A percentile compares a stretch with the other conserved stretches of the same genome.
These are phyloP conservation scores for Vidua macroura DNA, from an alignment of 2,113 vertebrate genomes.

Conservation along the genomic window DNA sequence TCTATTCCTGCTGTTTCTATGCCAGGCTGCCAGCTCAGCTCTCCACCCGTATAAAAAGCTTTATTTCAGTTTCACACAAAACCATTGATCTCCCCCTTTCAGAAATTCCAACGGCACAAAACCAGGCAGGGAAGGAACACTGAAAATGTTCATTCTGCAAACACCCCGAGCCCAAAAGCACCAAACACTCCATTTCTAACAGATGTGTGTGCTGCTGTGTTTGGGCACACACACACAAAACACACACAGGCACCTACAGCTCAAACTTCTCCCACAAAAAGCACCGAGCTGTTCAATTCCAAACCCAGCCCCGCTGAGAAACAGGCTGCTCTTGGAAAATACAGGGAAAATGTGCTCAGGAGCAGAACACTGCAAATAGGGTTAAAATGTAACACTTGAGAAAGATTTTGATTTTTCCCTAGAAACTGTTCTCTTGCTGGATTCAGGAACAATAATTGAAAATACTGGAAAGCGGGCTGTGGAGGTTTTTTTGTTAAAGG, in stretches of 20 bases:
- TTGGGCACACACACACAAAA: background rate
- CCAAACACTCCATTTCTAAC: background rate
- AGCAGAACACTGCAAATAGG: background rate
- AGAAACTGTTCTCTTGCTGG: background rate
- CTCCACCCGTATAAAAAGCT: background rate
- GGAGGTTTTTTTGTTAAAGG: accelerated
- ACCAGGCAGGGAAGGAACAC: background rate
- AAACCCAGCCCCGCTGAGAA: accelerated
- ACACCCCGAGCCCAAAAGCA: background rate
- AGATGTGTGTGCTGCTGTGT: background rate
- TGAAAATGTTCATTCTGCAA: background rate
- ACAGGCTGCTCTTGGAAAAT: background rate
- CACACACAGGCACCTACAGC: background rate
- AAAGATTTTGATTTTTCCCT: background rate
- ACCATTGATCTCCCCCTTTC: background rate
- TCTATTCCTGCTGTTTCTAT: background rate
- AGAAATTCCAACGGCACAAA: background rate
- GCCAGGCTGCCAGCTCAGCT: background rate
- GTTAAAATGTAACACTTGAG: background rate
- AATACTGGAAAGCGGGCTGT: background rate
- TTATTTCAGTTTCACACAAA: background rate
- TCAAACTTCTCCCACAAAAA: background rate
- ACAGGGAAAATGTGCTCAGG: background rate
- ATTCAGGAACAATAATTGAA: background rate
- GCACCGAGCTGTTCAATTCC: background rate